Percentiles rank a stretch among this genome's conserved stretches.
These are phyloP conservation scores for Falco biarmicus DNA, from an alignment of 2,797 vertebrate genomes.

Conservation along the genomic window DNA sequence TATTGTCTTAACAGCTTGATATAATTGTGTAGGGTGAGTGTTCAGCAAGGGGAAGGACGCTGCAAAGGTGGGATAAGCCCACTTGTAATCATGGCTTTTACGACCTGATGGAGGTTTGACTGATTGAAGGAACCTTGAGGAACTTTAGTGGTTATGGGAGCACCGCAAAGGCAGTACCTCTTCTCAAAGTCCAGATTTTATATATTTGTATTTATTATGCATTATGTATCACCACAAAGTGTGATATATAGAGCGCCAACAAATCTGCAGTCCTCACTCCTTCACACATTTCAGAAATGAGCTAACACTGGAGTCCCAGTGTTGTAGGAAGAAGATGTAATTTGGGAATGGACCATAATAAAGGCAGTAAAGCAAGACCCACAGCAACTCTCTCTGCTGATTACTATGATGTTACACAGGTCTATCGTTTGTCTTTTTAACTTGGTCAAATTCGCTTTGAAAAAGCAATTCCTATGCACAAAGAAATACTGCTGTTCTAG, in stretches of 20 bases:
- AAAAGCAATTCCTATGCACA: neutral
- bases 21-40: neutral
- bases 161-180: neutral
- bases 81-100: neutral
- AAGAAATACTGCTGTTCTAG: neutral
- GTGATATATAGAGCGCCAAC: neutral
- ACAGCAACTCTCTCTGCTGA: neutral
- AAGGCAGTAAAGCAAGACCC: neutral
- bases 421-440: neutral
- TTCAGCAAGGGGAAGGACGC: neutral
- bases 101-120: neutral
- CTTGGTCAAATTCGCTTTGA: neutral
- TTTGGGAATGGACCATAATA: neutral
- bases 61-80: neutral
- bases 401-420: neutral
- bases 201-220: neutral
- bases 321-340: neutral
- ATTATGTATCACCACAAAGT: neutral
- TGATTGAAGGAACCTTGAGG: neutral
- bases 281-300: neutral
- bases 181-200: neutral
- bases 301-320: neutral
- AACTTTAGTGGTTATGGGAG: neutral
- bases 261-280: neutral
- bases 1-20: neutral